Evolutionary conservation across 2,113 vertebrate genomes (phyloP), one percentile per base, ranked within the genome.

Genomic region (Oxyruncus cristatus): DNA sequence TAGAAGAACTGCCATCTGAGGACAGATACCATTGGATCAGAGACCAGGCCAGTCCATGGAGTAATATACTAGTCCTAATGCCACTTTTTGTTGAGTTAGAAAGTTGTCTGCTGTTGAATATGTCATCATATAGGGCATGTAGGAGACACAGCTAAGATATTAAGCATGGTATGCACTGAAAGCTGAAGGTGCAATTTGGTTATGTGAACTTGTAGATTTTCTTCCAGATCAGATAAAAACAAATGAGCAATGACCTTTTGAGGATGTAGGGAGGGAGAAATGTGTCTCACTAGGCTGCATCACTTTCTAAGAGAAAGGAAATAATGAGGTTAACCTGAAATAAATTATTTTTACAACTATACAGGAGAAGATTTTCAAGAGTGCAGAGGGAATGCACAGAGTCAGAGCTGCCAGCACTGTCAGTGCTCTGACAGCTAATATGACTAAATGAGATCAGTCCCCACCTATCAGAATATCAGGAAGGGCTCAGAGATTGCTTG

Each of bases 291-390:
- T 91, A 66, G 87, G 83, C 80, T 88, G 37, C 82, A 93, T 74
- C 87, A 15, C 28, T 95, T 97, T 94, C 65, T 77, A 94, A 98
- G 88, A 74, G 33, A 93, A 90, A 92, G 62, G 67, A 93, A 91
- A 95, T 87, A 95, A 96, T 95, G 92, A 97, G 49, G 42, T 91
- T 61, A 92, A 96, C 75, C 71, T 94, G 96, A 89, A 96, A 97
- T 96, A 90, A 73, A 71, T 86, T 76, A 71, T 96, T 97, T 97
- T 97, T 97, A 96, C 61, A 71, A 9, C 85, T 95, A 10, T 90
- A 63, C 61, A 92, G 71, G 77, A 94, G 61, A 94, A 94, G 92
- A 89, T 92, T 73, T 88, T 95, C 62, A 90, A 58, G 66, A 63
- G 67, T 92, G 92, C 89, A 94, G 91, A 93, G 56, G 75, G 67